Evolutionary conservation across 2,797 vertebrate genomes (phyloP).

Genomic region (Urocyon cinereoargenteus): DNA sequence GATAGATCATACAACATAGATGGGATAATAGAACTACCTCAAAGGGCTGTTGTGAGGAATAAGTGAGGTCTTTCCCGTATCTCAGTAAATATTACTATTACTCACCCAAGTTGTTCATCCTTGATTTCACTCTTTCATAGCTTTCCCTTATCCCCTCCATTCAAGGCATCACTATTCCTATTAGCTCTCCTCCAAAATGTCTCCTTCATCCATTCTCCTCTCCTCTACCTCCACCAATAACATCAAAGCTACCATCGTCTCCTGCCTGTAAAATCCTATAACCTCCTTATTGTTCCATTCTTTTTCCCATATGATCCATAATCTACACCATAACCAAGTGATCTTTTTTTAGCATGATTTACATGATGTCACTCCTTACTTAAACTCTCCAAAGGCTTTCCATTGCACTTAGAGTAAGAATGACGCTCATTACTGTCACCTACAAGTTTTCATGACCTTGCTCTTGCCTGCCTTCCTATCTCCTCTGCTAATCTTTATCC

Average conservation of each 20-base stretch:
- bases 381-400: neutral
- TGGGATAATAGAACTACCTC: neutral
- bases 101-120: neutral
- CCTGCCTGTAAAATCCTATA: neutral
- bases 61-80: neutral
- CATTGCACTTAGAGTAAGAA: neutral
- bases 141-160: neutral
- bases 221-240: neutral
- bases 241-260: neutral
- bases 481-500: neutral
- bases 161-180: neutral
- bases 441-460: neutral
- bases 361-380: neutral
- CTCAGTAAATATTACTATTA: neutral
- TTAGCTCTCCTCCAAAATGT: neutral
- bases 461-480: neutral
- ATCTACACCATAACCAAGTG: neutral
- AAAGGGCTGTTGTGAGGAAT: neutral
- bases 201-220: neutral
- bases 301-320: neutral
- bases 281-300: neutral
- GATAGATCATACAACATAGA: neutral
- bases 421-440: neutral
- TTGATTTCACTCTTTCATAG: neutral
- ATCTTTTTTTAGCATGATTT: neutral